phyloP scores from a whole-genome alignment of 2,797 vertebrate genomes.

The Bradypodion ventrale region DNA sequence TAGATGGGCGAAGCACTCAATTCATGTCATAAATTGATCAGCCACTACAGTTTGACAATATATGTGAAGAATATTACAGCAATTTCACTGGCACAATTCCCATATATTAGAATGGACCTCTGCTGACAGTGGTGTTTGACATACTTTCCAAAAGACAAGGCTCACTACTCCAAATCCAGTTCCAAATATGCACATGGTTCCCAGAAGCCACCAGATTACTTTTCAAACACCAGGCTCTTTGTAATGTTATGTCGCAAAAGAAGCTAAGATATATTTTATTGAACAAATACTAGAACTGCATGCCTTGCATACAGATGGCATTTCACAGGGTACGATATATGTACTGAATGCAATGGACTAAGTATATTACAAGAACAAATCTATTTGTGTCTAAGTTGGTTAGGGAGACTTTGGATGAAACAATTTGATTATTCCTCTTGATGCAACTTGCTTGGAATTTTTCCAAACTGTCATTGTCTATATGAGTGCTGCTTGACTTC shows the following conservation, averaged over 20 bases:
- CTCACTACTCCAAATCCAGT: background rate
- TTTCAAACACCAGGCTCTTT: background rate
- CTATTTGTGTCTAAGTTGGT: background rate
- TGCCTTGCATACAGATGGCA: no score
- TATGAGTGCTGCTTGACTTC: background rate
- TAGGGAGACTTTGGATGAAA: background rate
- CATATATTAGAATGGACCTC: background rate
- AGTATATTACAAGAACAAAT: no score
- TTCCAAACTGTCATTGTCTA: background rate
- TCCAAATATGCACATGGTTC: background rate
- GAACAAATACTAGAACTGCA: background rate
- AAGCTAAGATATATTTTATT: background rate
- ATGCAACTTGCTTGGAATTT: background rate
- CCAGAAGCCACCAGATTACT: background rate
- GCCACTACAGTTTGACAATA: background rate
- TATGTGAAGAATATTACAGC: conserved; percentile 22
- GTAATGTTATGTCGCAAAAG: background rate
- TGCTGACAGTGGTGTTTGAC: background rate
- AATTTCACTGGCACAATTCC: conserved; percentile 8
- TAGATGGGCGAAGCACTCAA: conserved; percentile 34
- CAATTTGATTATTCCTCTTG: background rate
- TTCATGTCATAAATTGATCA: conserved; percentile 33
- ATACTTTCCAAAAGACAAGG: background rate
- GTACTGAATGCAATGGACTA: no score
- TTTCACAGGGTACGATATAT: no score